Base-by-base conservation (phyloP, 2,113 vertebrate genomes). In the Setophaga coronata region DNA sequence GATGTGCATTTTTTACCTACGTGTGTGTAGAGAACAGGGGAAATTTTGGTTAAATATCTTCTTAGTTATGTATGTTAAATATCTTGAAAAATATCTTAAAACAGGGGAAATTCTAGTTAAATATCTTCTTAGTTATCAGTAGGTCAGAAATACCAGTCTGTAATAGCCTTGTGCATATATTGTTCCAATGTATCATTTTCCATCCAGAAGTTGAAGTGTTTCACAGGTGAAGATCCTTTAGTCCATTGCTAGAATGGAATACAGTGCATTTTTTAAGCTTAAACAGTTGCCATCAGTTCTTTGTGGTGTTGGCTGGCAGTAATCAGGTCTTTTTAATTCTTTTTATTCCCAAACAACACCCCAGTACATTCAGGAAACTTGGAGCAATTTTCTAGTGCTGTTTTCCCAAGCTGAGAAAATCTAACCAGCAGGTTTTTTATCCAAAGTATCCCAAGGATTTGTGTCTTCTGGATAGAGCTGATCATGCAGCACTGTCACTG, bases 21-120 rank as follows among this genome's bases (percentile, higher is more conserved):
- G 0, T 9, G 0, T 8, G 6, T 33, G 18, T 8, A 23, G 45
- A 61, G 64, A 65, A 40, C 2, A 6, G 13, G 29, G 18, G 24
- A 24, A 33, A 29, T 78, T 57, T 38, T 62, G 5, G 6, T 57
- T 60, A 50, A 80, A 62, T 43, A 14, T 14, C 2, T 73, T 51
- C 33, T 42, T 31, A 34, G 12, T 43, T 43, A 43, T 43, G 42
- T 43, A 18, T 43, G 17, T 43, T 43, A 43, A 43, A 18, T 43
- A 18, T 43, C 42, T 43, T 43, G 18, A 43, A 43, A 43, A 43
- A 43, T 43, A 43, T 43, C 17, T 43, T 43, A 43, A 43, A 65
- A 43, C 2, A 6, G 13, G 29, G 18, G 18, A 26, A 33, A 29
- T 78, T 57, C 38, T 62, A 6, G 6, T 65, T 60, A 50, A 80